Base-by-base conservation (phyloP, 2,888 invertebrate genomes). In the Ditula angustiorana region DNA sequence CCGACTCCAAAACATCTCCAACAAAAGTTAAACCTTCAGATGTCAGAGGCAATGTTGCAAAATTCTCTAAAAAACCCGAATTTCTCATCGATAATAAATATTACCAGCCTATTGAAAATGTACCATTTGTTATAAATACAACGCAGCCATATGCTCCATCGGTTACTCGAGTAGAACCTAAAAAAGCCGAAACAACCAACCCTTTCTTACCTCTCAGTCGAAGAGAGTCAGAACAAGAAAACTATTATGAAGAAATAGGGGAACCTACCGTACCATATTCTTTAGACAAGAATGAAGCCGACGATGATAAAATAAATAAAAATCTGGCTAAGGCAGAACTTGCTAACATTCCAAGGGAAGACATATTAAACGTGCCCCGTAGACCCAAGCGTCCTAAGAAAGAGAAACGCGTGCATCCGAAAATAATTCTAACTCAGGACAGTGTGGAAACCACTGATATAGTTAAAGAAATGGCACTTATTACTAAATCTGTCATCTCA, bases 211-310 rank as follows among this genome's bases (percentile, higher is more conserved):
- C 75, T 58, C 55, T 61, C 28, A 61, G 68, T 30, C 75, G 81
- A 69, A 79, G 76, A 50, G 73, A 81, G 59, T 81, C 84, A 0
- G 87, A 87, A 67, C 75, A 74, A 37, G 92, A 92, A 67, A 90
- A 92, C 67, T 82, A 86, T 57, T 92, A 92, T 58, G 92, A 92
- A 79, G 92, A 92, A 81, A 92, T 92, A 21, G 91, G 90, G 0
- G 74, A 80, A 70, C 83, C 85, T 1, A 41, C 72, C 0, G 68
- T 73, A 56, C 66, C 77, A 5, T 74, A 72, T 46, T 30, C 70
- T 7, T 73, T 74, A 50, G 78, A 81, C 35, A 88, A 83, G 63
- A 88, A 89, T 61, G 78, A 90, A 68, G 92, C 91, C 2, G 92
- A 92, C 64, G 92, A 92, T 44, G 91, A 88, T 5, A 92, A 92